These are phyloP conservation scores for Anas platyrhynchos DNA, from an alignment of 2,113 vertebrate genomes.

Conservation along the genomic window DNA sequence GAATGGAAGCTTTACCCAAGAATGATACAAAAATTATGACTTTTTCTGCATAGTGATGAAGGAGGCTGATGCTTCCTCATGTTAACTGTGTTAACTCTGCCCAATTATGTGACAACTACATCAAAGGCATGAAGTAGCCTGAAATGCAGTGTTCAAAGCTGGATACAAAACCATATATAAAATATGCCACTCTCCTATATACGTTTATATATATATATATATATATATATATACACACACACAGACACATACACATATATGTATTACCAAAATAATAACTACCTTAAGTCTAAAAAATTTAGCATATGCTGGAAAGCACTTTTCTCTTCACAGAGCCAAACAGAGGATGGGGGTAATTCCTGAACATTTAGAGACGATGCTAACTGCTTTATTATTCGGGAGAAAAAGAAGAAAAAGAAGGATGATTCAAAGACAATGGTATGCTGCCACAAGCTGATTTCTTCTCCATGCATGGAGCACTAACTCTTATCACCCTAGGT, in stretches of 20 bases:
- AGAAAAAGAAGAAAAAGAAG: background rate
- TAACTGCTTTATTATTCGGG: background rate
- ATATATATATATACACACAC: background rate
- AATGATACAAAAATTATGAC: background rate
- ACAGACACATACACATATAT: background rate
- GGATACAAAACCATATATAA: background rate
- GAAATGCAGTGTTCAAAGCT: background rate
- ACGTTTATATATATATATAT: background rate
- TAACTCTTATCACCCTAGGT: background rate
- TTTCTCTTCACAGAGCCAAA: background rate
- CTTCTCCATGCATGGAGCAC: background rate
- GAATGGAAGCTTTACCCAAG: background rate
- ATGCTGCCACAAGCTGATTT: background rate
- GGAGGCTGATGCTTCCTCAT: background rate
- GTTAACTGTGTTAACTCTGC: too few relatives aligned
- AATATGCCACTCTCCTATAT: background rate
- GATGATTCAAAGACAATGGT: background rate
- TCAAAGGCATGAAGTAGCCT: background rate
- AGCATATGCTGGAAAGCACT: background rate
- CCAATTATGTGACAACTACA: background rate
- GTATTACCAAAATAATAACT: background rate
- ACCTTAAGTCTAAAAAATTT: background rate
- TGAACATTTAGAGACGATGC: background rate
- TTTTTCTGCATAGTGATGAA: background rate
- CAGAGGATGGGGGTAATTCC: background rate